Evolutionary conservation across 2,113 vertebrate species (phyloP).

Genomic region (Acanthisitta chloris): DNA sequence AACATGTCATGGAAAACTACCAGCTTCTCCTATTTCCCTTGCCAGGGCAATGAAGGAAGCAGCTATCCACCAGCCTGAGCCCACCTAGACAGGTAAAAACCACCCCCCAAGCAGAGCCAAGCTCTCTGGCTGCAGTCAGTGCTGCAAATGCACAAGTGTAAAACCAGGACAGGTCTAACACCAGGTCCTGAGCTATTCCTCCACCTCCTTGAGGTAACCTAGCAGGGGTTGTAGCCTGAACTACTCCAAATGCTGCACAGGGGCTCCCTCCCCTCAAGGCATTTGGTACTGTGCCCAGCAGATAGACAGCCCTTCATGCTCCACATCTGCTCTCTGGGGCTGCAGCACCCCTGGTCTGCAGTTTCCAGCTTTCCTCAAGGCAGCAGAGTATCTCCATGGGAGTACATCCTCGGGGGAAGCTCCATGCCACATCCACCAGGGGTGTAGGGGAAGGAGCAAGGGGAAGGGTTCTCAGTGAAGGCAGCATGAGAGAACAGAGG

Average conservation of each 20-base stretch:
- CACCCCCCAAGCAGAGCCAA: background rate
- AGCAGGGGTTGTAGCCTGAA: background rate
- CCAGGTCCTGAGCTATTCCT: background rate
- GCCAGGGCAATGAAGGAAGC: background rate
- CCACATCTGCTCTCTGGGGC: background rate
- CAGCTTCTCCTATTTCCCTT: background rate
- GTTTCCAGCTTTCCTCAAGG: background rate
- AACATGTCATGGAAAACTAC: accelerated
- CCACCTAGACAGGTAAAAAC: background rate
- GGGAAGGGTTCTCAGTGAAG: background rate
- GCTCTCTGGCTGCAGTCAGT: background rate
- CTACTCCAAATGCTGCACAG: background rate
- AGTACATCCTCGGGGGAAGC: background rate
- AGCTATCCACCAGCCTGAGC: background rate
- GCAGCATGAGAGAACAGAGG: background rate
- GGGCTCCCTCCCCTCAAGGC: accelerated
- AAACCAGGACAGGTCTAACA: background rate
- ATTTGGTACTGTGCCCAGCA: background rate
- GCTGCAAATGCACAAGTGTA: background rate
- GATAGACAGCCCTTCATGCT: background rate
- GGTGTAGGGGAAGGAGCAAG: background rate
- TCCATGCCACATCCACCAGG: accelerated
- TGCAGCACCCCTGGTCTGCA: background rate
- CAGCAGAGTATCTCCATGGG: background rate
- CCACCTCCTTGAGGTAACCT: background rate